Evolutionary conservation across 2,888 invertebrate genomes (phyloP).

Genomic region (Adineta ricciae): DNA sequence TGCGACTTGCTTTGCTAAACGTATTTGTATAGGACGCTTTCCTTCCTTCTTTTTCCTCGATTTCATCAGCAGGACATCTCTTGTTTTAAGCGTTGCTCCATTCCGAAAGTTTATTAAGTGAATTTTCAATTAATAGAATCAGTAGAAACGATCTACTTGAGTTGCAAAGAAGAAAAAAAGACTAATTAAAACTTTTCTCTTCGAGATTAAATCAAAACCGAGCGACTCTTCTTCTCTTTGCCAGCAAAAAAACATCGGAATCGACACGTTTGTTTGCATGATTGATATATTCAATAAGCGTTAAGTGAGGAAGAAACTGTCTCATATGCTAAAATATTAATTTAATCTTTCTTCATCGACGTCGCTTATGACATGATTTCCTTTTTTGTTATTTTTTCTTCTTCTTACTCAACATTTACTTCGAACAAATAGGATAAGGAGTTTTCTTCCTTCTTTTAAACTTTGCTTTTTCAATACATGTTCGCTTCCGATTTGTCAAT

Average conservation of each 20-base stretch:
- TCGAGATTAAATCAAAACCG: not conserved
- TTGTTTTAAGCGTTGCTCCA: not conserved
- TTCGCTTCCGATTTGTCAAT: not conserved
- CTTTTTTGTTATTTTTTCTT: not conserved
- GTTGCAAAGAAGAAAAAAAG: too few relatives aligned
- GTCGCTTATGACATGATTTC: not conserved
- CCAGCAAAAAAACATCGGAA: not conserved
- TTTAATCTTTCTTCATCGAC: not conserved
- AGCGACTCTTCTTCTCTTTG: not conserved
- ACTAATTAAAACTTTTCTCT: not conserved
- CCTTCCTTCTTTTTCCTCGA: not conserved
- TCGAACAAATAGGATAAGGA: not conserved
- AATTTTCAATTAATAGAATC: not conserved
- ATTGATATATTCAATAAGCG: not conserved
- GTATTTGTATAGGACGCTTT: not conserved
- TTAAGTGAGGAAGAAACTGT: not conserved
- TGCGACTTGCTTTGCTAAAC: not conserved
- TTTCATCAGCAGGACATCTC: not conserved
- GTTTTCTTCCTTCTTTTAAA: too few relatives aligned
- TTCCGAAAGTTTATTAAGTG: not conserved
- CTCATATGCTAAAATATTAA: conserved; percentile 3
- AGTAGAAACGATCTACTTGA: not conserved
- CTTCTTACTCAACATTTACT: not conserved
- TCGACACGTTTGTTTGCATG: not conserved
- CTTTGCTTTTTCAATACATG: not conserved